Conservation (phyloP, 2,113 vertebrate species). For the Ptychochromis oligacanthus region DNA sequence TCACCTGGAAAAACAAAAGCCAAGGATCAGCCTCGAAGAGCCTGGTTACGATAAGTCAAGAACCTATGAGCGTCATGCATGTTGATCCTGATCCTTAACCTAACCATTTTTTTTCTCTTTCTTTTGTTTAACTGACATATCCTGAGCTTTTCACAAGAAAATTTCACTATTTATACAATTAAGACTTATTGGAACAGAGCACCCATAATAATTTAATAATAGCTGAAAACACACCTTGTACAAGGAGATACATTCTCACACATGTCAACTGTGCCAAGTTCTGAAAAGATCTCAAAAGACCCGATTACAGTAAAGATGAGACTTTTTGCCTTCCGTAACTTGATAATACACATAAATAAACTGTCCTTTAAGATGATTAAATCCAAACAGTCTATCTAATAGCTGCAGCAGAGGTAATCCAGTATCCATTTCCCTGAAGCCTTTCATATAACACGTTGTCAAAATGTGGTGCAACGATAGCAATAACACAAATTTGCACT, state of each 20-base stretch:
- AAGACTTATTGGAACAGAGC: background rate
- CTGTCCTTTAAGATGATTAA: background rate
- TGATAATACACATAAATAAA: rapidly evolving
- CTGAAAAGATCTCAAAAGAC: rapidly evolving
- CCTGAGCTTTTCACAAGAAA: background rate
- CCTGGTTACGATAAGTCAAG: background rate
- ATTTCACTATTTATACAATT: background rate
- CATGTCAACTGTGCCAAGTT: background rate
- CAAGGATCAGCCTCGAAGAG: background rate
- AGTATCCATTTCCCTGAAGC: rapidly evolving
- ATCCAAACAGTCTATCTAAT: background rate
- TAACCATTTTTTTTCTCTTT: background rate
- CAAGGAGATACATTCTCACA: too few relatives aligned
- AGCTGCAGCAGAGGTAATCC: background rate
- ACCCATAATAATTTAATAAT: too few relatives aligned
- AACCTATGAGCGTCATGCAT: background rate
- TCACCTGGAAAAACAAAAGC: conserved; percentile 83
- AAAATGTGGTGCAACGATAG: rapidly evolving
- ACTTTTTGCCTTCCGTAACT: background rate
- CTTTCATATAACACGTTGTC: background rate
- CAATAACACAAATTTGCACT: background rate
- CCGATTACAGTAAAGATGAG: background rate
- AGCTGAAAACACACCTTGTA: too few relatives aligned
- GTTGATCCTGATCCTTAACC: background rate
- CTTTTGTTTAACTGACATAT: background rate